These are phyloP conservation scores for Metellina segmentata DNA, from an alignment of 2,888 invertebrate genomes.

Conservation along the genomic window DNA sequence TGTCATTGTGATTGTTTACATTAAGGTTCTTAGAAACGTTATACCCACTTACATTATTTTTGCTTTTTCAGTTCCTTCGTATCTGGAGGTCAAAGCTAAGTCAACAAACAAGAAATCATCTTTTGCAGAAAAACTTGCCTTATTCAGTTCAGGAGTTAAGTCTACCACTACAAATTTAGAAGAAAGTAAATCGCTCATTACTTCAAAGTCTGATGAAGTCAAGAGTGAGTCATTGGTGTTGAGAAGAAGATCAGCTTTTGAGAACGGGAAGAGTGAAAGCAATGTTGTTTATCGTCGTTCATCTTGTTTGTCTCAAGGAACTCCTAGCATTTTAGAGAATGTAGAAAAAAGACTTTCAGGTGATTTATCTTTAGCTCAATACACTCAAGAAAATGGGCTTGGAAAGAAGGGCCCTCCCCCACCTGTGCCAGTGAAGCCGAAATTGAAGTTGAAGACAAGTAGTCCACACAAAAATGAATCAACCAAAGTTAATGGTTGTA, in stretches of 20 bases:
- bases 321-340: slow-evolving; percentile 6
- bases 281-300: slow-evolving; percentile 52
- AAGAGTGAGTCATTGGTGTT: slow-evolving; percentile 70
- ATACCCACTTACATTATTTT: neutral
- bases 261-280: slow-evolving; percentile 60
- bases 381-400: slow-evolving; percentile 15
- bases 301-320: slow-evolving; percentile 48
- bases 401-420: slow-evolving; percentile 68
- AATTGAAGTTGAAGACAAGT: slow-evolving; percentile 50
- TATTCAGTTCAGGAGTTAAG: slow-evolving; percentile 60
- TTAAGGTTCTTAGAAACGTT: neutral
- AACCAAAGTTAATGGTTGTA: slow-evolving; percentile 21
- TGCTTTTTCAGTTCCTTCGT: slow-evolving; percentile 17
- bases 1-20: too few species aligned
- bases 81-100: slow-evolving; percentile 20
- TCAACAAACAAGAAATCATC: slow-evolving; percentile 52
- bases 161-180: slow-evolving; percentile 17
- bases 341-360: slow-evolving; percentile 60
- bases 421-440: slow-evolving; percentile 73
- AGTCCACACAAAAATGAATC: slow-evolving; percentile 8
- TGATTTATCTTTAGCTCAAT: slow-evolving; percentile 49
- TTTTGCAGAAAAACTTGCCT: slow-evolving; percentile 73
- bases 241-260: slow-evolving; percentile 73
- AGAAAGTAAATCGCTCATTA: neutral
- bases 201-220: slow-evolving; percentile 13